These are phyloP conservation scores for Aselliscus stoliczkanus DNA, from an alignment of 2,797 vertebrate genomes.

Conservation along the genomic window DNA sequence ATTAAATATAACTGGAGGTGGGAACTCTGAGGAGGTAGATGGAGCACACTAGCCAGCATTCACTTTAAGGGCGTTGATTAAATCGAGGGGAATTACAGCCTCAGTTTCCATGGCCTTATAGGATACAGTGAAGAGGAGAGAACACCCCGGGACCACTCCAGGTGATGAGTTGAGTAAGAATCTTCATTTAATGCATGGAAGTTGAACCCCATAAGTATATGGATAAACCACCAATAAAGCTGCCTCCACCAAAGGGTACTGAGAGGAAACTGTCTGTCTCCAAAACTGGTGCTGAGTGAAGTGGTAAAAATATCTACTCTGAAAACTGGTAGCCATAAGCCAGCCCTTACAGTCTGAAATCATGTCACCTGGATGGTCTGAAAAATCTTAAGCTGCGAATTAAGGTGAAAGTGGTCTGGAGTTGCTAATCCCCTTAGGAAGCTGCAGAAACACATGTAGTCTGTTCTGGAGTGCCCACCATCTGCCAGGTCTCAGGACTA, in stretches of 20 bases:
- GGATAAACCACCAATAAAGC: not conserved
- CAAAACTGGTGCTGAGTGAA: not conserved
- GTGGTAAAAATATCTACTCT: not conserved
- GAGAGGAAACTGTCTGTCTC: not conserved
- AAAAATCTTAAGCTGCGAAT: not conserved
- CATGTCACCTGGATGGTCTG: too few relatives aligned
- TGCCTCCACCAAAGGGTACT: rapidly evolving
- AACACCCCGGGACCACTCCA: not conserved
- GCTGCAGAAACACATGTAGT: not conserved
- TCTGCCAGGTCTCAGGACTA: not conserved
- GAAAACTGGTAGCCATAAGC: not conserved
- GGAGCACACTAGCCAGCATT: not conserved
- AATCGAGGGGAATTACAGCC: not conserved
- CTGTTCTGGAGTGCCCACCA: not conserved
- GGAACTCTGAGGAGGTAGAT: too few relatives aligned
- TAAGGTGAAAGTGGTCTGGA: not conserved
- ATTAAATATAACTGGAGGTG: not conserved
- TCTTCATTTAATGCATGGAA: rapidly evolving
- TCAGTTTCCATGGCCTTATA: not conserved
- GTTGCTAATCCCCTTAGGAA: rapidly evolving
- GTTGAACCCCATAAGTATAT: too few relatives aligned
- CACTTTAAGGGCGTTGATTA: not conserved
- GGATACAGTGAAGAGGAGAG: not conserved
- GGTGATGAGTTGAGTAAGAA: not conserved
- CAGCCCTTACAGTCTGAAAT: not conserved